phyloP scores from a whole-genome alignment of 2,797 vertebrate genomes.

The Thunnus albacares region DNA sequence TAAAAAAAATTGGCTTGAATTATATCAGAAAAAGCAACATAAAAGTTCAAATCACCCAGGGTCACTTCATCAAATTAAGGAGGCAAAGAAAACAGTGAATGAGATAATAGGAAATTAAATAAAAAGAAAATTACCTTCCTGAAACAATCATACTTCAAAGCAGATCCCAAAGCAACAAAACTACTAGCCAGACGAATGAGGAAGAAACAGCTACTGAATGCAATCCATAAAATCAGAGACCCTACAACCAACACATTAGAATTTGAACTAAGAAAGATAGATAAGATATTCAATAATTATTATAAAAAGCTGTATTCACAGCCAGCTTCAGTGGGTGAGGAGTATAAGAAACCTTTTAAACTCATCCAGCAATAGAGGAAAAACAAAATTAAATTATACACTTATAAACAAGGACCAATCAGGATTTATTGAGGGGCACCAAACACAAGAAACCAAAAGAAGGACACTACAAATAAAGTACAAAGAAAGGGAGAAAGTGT shows the following conservation, averaged over 20 bases:
- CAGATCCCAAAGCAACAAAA: slow-evolving; percentile 16
- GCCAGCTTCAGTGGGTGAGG: slow-evolving; percentile 3
- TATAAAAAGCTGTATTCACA: slow-evolving; percentile 6
- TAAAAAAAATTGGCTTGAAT: neutral
- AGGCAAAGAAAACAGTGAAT: slow-evolving; percentile 10
- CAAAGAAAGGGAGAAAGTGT: neutral
- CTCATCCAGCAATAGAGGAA: neutral
- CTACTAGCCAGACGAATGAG: slow-evolving; percentile 14
- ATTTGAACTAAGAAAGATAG: neutral
- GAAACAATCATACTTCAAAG: slow-evolving; percentile 27
- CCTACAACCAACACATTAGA: neutral
- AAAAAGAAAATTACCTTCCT: slow-evolving; percentile 25
- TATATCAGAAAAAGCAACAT: slow-evolving; percentile 7
- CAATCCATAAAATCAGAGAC: slow-evolving; percentile 27
- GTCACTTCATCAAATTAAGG: neutral
- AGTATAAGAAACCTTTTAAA: slow-evolving; percentile 1
- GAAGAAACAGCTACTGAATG: slow-evolving; percentile 8
- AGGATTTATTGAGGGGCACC: slow-evolving; percentile 2
- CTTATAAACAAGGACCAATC: slow-evolving; percentile 16
- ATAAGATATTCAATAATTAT: slow-evolving; percentile 30
- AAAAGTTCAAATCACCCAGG: neutral
- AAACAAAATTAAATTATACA: slow-evolving; percentile 1
- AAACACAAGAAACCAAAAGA: slow-evolving; percentile 5
- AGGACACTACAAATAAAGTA: slow-evolving; percentile 1
- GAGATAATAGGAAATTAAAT: slow-evolving; percentile 15